phyloP scores from a whole-genome alignment of 2,113 vertebrate genomes.

The Pycnonotus jocosus region DNA sequence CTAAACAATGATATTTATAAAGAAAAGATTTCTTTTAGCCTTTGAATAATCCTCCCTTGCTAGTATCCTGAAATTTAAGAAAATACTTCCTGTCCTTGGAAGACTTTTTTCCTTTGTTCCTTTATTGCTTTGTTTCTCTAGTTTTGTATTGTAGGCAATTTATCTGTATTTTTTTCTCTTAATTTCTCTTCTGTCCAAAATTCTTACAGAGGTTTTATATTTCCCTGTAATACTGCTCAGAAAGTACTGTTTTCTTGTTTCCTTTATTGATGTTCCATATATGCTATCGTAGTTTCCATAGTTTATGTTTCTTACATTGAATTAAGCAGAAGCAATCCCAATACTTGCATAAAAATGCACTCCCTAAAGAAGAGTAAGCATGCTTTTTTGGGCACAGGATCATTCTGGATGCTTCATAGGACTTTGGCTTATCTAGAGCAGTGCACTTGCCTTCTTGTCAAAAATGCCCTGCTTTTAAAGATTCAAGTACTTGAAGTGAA shows the following conservation, averaged over 20 bases:
- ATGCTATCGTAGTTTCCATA: background rate
- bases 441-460: background rate
- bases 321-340: background rate
- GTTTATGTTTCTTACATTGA: background rate
- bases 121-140: background rate
- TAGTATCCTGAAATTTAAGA: background rate
- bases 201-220: background rate
- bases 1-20: background rate
- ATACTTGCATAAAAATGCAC: background rate
- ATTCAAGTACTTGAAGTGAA: background rate
- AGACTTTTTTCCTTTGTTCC: background rate
- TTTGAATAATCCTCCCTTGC: background rate
- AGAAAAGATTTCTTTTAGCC: background rate
- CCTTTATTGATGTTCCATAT: background rate
- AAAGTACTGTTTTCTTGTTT: background rate
- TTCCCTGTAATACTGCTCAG: background rate
- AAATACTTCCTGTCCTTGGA: background rate
- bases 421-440: background rate
- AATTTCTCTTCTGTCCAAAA: background rate
- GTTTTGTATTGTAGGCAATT: background rate
- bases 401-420: background rate
- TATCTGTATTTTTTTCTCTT: background rate
- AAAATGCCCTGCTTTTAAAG: background rate
- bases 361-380: background rate
- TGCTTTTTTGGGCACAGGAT: background rate